phyloP scores from a whole-genome alignment of 2,888 invertebrate species.

The Watsonalla binaria region DNA sequence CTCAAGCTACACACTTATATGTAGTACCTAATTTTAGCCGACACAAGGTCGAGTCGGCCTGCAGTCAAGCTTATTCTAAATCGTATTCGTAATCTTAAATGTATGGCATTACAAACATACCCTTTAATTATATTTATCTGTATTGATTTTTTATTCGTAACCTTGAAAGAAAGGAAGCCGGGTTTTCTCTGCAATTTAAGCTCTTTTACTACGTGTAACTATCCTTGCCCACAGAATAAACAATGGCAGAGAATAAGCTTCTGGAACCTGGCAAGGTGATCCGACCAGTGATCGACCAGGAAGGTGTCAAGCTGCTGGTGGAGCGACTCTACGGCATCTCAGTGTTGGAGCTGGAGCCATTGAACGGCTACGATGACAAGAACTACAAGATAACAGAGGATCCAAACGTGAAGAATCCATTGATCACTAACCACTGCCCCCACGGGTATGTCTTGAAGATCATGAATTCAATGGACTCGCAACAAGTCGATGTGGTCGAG shows the following conservation, averaged over 20 bases:
- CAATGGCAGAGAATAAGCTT: conserved; percentile 34
- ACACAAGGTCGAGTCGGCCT: too few relatives aligned
- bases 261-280: conserved; percentile 78
- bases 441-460: conserved; percentile 90
- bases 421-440: conserved; percentile 73
- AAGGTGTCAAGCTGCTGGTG: conserved; percentile 73
- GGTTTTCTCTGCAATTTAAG: too few relatives aligned
- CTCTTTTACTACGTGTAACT: too few relatives aligned
- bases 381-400: conserved; percentile 84
- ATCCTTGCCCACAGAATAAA: conserved; percentile 7
- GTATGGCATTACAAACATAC: too few relatives aligned
- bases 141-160: too few relatives aligned
- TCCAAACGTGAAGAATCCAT: conserved; percentile 78
- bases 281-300: conserved; percentile 74
- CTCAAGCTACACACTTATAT: too few relatives aligned
- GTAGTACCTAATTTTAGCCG: too few relatives aligned
- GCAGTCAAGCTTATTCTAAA: too few relatives aligned
- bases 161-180: too few relatives aligned
- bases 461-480: conserved; percentile 89
- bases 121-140: too few relatives aligned
- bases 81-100: too few relatives aligned
- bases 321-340: conserved; percentile 81
- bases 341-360: conserved; percentile 75
- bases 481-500: conserved; percentile 81
- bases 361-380: conserved; percentile 88